Evolutionary conservation across 2,797 vertebrate genomes (phyloP).

Genomic region (Eidolon dupreanum): DNA sequence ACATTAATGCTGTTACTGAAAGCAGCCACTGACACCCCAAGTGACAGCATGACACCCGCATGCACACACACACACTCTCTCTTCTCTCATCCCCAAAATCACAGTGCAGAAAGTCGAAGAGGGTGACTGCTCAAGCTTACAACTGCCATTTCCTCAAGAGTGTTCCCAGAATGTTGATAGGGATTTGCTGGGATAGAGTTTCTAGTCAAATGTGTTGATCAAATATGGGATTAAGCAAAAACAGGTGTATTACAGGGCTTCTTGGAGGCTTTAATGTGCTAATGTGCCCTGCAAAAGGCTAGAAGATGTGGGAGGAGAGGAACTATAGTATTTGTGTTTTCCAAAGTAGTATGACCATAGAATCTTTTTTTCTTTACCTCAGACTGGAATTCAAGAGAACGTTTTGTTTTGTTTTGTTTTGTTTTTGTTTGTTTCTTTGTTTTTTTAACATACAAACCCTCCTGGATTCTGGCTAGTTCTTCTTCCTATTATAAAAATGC

Average conservation of each 20-base stretch:
- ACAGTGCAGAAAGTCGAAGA: neutral
- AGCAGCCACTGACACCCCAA: neutral
- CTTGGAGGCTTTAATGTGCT: neutral
- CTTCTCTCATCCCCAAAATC: neutral
- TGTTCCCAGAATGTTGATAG: neutral
- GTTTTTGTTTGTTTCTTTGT: neutral
- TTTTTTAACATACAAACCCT: neutral
- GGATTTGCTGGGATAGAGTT: neutral
- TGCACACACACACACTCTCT: neutral
- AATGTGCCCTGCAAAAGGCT: neutral
- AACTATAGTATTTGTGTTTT: neutral
- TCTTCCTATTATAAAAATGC: neutral
- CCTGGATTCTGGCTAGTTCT: neutral
- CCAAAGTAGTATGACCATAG: neutral
- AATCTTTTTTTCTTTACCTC: neutral
- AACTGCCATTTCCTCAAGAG: neutral
- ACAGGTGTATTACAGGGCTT: neutral
- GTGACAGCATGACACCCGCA: neutral
- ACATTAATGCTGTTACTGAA: neutral
- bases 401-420: neutral
- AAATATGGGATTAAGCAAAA: neutral
- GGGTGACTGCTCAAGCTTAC: neutral
- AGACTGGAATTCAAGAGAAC: neutral
- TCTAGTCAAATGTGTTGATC: neutral
- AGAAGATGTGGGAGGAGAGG: neutral